These are phyloP conservation scores for Macrotrachela quadricornifera DNA, from an alignment of 1,140 invertebrate genomes.

Conservation along the genomic window DNA sequence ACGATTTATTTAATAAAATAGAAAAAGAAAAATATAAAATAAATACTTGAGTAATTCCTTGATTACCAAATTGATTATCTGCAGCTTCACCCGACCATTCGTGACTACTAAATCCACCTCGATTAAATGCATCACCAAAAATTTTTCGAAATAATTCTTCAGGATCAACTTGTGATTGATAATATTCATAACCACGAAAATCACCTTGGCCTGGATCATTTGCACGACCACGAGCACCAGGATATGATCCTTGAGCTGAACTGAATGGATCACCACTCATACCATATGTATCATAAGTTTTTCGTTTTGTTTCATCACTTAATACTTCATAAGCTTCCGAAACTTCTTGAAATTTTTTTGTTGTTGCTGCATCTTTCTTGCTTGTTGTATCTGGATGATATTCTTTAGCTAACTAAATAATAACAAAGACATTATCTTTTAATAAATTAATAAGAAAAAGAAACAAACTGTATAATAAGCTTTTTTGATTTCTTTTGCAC, in stretches of 20 bases:
- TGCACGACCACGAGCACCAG: no score
- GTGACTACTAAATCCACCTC: constrained; percentile 6
- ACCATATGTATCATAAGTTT: constrained; percentile 84
- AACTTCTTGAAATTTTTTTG: constrained; percentile 78
- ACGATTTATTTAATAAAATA: not conserved
- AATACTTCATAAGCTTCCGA: constrained; percentile 96
- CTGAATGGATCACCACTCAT: constrained; percentile 41
- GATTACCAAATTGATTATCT: not conserved
- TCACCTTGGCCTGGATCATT: no score
- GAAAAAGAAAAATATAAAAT: not conserved
- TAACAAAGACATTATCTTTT: no score
- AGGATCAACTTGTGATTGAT: constrained; percentile 66
- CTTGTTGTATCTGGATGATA: constrained; percentile 99
- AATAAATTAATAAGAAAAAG: no score
- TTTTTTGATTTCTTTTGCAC: constrained; percentile 85
- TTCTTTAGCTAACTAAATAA: constrained; percentile 61
- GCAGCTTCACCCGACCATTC: not conserved
- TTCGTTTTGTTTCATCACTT: constrained; percentile 68
- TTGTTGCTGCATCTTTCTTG: constrained; percentile 60
- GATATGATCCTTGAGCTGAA: not conserved
- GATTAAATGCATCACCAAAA: constrained; percentile 30
- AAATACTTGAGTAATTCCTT: not conserved
- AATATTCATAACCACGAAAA: constrained; percentile 38
- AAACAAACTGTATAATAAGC: constrained; percentile 50
- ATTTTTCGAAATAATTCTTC: constrained; percentile 65